These are phyloP conservation scores for Centruroides sculpturatus DNA, from an alignment of 1,140 invertebrate genomes.

Conservation along the genomic window DNA sequence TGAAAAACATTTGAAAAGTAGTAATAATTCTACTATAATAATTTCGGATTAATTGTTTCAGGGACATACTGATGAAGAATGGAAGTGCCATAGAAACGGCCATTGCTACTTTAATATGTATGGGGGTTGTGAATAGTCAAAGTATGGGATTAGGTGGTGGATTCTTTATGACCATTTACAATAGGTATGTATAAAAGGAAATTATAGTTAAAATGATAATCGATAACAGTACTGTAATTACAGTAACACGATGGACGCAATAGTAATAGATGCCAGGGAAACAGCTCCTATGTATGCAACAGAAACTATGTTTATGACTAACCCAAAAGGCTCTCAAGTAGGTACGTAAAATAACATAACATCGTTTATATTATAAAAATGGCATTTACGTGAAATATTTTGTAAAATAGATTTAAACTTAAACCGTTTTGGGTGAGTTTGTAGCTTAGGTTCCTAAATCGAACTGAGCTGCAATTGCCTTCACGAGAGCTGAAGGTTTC, in stretches of 20 bases:
- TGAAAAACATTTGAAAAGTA: not conserved
- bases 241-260: slow-evolving; percentile 20
- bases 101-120: slow-evolving; percentile 36
- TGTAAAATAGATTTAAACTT: no score
- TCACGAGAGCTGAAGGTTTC: no score
- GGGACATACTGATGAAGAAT: slow-evolving; percentile 30
- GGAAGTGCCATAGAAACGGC: slow-evolving; percentile 40
- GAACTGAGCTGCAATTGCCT: no score
- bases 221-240: not conserved
- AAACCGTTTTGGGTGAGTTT: no score
- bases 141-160: slow-evolving; percentile 41
- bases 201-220: not conserved
- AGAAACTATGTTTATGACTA: slow-evolving; percentile 21
- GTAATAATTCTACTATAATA: no score
- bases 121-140: slow-evolving; percentile 36
- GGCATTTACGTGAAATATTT: no score
- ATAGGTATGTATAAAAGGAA: slow-evolving; percentile 23
- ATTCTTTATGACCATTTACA: slow-evolving; percentile 33
- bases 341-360: not conserved
- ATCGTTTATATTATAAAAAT: no score
- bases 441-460: no score
- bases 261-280: slow-evolving; percentile 30
- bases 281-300: slow-evolving; percentile 26
- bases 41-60: slow-evolving; percentile 11
- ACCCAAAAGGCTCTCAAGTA: slow-evolving; percentile 5